Base-by-base conservation (phyloP, 2,797 vertebrate genomes). In the Odontamblyopus lacepedii region DNA sequence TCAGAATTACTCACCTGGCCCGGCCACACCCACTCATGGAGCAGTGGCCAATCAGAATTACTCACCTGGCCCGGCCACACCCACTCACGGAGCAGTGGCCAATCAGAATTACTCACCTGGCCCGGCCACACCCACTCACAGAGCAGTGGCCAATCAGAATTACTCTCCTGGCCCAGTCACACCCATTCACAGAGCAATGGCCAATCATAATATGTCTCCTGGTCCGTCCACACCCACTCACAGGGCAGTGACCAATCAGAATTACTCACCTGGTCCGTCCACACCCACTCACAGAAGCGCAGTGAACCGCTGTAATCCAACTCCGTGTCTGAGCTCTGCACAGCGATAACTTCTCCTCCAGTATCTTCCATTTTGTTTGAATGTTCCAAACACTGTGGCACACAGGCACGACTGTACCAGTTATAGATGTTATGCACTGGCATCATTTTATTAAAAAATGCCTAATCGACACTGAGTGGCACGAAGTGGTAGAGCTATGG, bases 81-180 rank as follows among this genome's bases (percentile, higher is more conserved):
- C 93, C 26, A 90, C 88, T 60, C 90, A 92, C 77, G 88, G 87
- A 74, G 90, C 79, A 0, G 78, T 83, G 0, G 74, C 65, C 75
- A 91, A 92, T 88, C 90, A 87, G 57, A 92, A 92, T 86, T 87
- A 75, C 76, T 90, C 90, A 23, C 86, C 89, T 0, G 84, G 89
- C n/a, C 88, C 90, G 0, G 79, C 78, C 59, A 93, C 93, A 1
- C 91, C 93, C 18, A 91, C 89, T 56, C 91, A 92, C 78, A 88
- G 88, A 73, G 89, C 78, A 12, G 23, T 57, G 23, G 3, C 55
- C 55, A 57, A 57, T 57, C 55, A 57, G 55, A 57, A 57, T 57
- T 57, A 57, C 23, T 57, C 55, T 5, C 55, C 55, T 26, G 55
- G 55, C 9, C 55, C n/a, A 3, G 23, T 23, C 55, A 57, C 55